These are phyloP conservation scores for Pavo muticus DNA, from an alignment of 2,113 vertebrate genomes.

Conservation along the genomic window DNA sequence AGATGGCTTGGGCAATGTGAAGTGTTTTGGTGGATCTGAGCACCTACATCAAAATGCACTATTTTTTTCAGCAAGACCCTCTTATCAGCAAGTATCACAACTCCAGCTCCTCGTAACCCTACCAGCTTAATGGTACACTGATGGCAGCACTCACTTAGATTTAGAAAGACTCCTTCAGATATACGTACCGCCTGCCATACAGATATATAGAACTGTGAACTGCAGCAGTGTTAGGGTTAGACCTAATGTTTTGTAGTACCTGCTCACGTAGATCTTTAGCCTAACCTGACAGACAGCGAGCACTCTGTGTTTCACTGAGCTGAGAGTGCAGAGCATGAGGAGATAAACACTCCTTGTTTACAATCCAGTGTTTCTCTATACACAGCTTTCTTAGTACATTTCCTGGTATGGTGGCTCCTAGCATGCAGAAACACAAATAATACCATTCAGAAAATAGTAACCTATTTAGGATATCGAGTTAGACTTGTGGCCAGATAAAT, in stretches of 20 bases:
- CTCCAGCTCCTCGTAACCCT: not conserved
- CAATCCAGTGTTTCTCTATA: not conserved
- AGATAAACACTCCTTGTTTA: not conserved
- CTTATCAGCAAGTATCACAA: not conserved
- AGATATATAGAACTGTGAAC: not conserved
- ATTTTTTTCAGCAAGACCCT: not conserved
- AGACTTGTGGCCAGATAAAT: not conserved
- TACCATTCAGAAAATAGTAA: not conserved
- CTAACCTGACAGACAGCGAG: not conserved
- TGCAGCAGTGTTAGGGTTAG: not conserved
- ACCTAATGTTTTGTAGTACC: not conserved
- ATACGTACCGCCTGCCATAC: not conserved
- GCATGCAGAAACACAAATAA: not conserved
- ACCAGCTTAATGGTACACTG: not conserved
- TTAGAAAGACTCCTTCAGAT: not conserved
- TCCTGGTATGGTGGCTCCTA: not conserved
- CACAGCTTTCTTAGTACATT: not conserved
- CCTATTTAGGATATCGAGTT: not conserved
- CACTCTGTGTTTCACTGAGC: fast-evolving
- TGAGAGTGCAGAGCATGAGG: not conserved
- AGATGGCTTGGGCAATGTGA: not conserved
- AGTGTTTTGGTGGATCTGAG: not conserved
- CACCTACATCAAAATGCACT: not conserved
- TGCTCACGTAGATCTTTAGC: not conserved
- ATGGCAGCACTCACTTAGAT: not conserved